These are phyloP conservation scores for Mus musculus DNA, from an alignment of 2,113 vertebrate species.

Conservation along the genomic window GRCm39 chr5:114303001-114303500, in stretches of 20 bases:
- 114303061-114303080: not conserved
- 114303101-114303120: not conserved
- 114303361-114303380: not conserved
- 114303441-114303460: not conserved
- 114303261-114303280: not conserved
- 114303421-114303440: accelerated
- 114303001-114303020: no score
- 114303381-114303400: not conserved
- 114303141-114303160: not conserved
- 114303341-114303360: not conserved
- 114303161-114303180: not conserved
- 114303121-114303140: not conserved
- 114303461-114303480: not conserved
- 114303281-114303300: not conserved
- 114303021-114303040: no score
- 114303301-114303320: not conserved
- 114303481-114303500: no score
- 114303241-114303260: not conserved
- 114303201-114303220: not conserved
- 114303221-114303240: not conserved
- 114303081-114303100: not conserved
- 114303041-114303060: not conserved
- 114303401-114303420: not conserved
- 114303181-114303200: not conserved
- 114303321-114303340: no score